phyloP scores from a whole-genome alignment of 2,888 invertebrate species.

The Polydrusus pterygomalis region DNA sequence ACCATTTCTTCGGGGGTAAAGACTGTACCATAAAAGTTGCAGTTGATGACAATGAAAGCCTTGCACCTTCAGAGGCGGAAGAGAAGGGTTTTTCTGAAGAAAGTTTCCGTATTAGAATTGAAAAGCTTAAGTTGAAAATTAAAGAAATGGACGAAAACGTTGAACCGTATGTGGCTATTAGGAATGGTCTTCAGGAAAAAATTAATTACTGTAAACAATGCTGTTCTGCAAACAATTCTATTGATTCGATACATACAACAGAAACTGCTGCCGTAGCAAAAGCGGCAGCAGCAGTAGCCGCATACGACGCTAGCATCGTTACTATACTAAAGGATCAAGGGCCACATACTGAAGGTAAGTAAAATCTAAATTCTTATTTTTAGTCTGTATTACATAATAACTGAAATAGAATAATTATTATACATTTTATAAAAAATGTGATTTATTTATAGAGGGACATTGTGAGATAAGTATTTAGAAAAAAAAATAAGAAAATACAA shows the following conservation, averaged over 20 bases:
- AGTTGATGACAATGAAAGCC: conserved; percentile 16
- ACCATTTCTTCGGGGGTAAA: conserved; percentile 60
- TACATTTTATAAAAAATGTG: too few species aligned
- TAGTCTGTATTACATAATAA: too few species aligned
- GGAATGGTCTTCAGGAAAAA: conserved; percentile 15
- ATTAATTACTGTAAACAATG: conserved; percentile 38
- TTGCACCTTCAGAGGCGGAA: not conserved
- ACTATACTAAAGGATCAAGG: too few species aligned
- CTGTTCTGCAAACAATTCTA: conserved; percentile 16
- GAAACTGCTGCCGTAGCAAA: too few species aligned
- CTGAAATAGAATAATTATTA: too few species aligned
- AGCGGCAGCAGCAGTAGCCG: not conserved
- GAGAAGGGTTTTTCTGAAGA: not conserved
- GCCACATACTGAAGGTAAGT: too few species aligned
- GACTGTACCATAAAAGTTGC: conserved; percentile 65
- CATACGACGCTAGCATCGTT: not conserved
- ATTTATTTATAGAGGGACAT: too few species aligned
- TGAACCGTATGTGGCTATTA: conserved; percentile 13
- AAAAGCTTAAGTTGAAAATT: conserved; percentile 34
- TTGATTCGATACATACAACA: not conserved
- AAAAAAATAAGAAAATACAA: too few species aligned
- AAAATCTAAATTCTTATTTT: too few species aligned
- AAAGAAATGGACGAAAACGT: conserved; percentile 36
- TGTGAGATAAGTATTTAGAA: too few species aligned
- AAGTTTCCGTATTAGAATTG: conserved; percentile 1